Evolutionary conservation across 2,797 vertebrate genomes (phyloP).

Genomic region (Xenentodon cancila): DNA sequence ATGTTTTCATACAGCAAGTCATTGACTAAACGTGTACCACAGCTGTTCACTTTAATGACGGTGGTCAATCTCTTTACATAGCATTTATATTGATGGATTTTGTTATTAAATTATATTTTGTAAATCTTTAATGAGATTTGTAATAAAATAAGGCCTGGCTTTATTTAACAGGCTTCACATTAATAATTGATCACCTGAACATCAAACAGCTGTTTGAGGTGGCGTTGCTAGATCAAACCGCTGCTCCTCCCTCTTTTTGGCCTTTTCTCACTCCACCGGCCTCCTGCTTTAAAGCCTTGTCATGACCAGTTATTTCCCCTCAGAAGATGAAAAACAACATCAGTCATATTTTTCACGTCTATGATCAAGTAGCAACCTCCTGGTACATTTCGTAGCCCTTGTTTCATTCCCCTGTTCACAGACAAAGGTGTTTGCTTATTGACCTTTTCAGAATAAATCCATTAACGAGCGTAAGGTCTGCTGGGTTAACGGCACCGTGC

Average conservation of each 20-base stretch:
- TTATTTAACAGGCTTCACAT: conserved; percentile 37
- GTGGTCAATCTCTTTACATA: conserved; percentile 40
- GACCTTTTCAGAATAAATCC: conserved; percentile 26
- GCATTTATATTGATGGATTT: conserved; percentile 47
- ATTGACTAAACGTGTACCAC: not conserved
- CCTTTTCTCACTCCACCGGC: not conserved
- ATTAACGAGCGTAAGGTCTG: conserved; percentile 3
- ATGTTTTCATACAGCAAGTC: not conserved
- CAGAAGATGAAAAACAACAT: conserved; percentile 34
- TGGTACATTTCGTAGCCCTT: not conserved
- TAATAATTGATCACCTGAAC: conserved; percentile 58
- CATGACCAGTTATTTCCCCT: conserved; percentile 31
- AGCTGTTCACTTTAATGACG: conserved; percentile 31
- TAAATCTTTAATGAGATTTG: conserved; percentile 56
- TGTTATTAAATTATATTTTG: conserved; percentile 46
- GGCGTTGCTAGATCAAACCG: conserved; percentile 34
- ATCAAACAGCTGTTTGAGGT: conserved; percentile 56
- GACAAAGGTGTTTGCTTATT: conserved; percentile 14
- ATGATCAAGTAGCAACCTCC: conserved; percentile 15
- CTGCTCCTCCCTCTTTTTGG: not conserved
- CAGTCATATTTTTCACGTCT: conserved; percentile 17
- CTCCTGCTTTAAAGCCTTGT: conserved; percentile 13
- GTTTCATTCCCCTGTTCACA: not conserved
- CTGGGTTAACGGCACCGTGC: conserved; percentile 1
- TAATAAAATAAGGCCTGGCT: conserved; percentile 41